Base-by-base conservation (phyloP, 2,888 invertebrate genomes). In the Poecilobothrus nobilitatus region DNA sequence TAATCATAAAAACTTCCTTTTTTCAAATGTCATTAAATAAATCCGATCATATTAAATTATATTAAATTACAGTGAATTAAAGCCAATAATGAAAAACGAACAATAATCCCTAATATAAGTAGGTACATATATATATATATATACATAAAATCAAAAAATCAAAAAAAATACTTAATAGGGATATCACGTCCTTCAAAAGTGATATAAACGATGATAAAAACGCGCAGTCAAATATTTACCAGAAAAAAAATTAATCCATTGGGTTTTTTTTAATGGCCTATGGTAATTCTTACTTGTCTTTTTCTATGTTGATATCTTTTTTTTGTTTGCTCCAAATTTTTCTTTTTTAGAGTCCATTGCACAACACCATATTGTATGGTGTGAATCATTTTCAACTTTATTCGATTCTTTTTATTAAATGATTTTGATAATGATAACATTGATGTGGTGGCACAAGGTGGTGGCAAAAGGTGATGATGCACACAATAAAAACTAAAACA, bases 111-210 rank as follows among this genome's bases (percentile, higher is more conserved):
- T 27, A 27, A 27, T 4, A 27, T 27, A 27, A 27, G 27, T 27
- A 27, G 27, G 2, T 27, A 27, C 5, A 27, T 27, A 27, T 27
- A 27, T 27, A 5, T 27, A 27, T 27, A 27, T 5, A 27, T 4
- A 27, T 27, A 27, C 5, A 27, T 27, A 27, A 27, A 27, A 27
- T 27, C 27, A 27, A 27, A 53, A 53, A 53, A 44, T 9, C 10
- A 6, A 53, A 53, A n/a, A 53, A 53, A 12, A 44, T 67, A 67
- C 64, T 67, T 67, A 64, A 65, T 44, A 67, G 27, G 44, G 64
- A 64, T 64, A 67, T 67, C 67, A 67, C 67, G 67, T 67, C 22
- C 67, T 44, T n/a, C 44, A 27, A 15, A 53, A 34, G 67, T 67
- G 34, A 67, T 67, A 64, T 67, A 41, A 64, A 41, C 27, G 64